Evolutionary conservation across 64 coral and sea anemone species (phyloP).

Genomic region (Catalaphyllia jardinei): DNA sequence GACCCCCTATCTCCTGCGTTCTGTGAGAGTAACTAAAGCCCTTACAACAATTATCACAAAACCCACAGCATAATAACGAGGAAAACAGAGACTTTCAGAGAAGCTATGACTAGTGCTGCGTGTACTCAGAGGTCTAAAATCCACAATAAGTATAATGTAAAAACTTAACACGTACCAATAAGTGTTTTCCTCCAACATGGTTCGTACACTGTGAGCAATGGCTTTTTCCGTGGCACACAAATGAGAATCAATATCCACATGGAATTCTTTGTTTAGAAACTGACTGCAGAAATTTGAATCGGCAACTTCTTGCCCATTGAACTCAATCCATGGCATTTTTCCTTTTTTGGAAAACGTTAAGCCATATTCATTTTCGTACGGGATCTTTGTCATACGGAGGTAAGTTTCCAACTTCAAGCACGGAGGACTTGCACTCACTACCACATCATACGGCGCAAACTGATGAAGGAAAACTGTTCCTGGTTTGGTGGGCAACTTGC

Average conservation of each 20-base stretch:
- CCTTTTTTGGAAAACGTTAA: conserved; percentile 26
- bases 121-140: too few species aligned
- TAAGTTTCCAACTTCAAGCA: conserved; percentile 21
- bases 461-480: too few species aligned
- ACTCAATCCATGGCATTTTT: conserved; percentile 50
- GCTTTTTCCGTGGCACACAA: conserved; percentile 6
- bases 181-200: conserved; percentile 45
- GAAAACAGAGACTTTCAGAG: too few species aligned
- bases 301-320: conserved; percentile 33
- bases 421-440: background rate
- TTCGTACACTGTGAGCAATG: conserved; percentile 2
- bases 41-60: too few species aligned
- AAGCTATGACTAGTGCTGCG: too few species aligned
- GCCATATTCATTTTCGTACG: background rate
- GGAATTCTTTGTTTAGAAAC: conserved; percentile 58
- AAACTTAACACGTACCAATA: conserved; percentile 5
- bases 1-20: too few species aligned
- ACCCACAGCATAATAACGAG: too few species aligned
- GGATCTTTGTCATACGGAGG: conserved; percentile 13
- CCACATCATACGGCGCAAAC: background rate
- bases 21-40: too few species aligned
- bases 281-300: conserved; percentile 60
- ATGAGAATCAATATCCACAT: background rate
- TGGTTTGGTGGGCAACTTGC: too few species aligned
- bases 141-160: too few species aligned